phyloP scores from a whole-genome alignment of 1,140 invertebrate species.

The Ostrea denselamellosa region DNA sequence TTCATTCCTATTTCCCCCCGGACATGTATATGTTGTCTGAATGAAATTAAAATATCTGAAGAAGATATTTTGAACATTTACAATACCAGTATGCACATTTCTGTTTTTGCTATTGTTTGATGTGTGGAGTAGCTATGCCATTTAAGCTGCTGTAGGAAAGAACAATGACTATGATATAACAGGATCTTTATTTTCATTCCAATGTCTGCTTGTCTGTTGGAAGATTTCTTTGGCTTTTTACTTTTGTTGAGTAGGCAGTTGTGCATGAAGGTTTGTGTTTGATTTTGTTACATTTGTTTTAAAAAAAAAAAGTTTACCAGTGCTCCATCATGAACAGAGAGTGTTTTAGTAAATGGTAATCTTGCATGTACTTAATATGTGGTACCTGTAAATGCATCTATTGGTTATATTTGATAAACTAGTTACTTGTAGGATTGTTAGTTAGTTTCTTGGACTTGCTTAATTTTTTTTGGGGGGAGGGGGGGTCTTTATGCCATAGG shows the following conservation, averaged over 20 bases:
- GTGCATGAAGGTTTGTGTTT: background rate
- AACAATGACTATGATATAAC: background rate
- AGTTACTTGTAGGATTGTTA: no score
- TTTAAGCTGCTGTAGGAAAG: background rate
- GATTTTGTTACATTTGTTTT: no score
- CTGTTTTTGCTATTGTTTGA: background rate
- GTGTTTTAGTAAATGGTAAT: no score
- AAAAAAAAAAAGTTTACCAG: no score
- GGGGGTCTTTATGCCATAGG: no score
- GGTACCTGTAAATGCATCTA: no score
- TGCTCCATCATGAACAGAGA: no score
- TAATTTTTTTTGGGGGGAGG: no score
- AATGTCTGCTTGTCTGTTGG: background rate
- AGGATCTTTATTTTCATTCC: background rate
- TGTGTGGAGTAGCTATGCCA: background rate
- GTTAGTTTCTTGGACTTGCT: no score
- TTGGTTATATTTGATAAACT: no score
- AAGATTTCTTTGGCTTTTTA: background rate
- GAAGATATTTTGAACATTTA: background rate
- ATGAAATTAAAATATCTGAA: background rate
- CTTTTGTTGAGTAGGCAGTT: no score
- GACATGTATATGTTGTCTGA: background rate
- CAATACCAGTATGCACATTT: background rate
- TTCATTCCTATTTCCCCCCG: slow-evolving; percentile 11
- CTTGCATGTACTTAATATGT: no score